Base-by-base conservation (phyloP, 2,113 vertebrate species). In the Python bivittatus region DNA sequence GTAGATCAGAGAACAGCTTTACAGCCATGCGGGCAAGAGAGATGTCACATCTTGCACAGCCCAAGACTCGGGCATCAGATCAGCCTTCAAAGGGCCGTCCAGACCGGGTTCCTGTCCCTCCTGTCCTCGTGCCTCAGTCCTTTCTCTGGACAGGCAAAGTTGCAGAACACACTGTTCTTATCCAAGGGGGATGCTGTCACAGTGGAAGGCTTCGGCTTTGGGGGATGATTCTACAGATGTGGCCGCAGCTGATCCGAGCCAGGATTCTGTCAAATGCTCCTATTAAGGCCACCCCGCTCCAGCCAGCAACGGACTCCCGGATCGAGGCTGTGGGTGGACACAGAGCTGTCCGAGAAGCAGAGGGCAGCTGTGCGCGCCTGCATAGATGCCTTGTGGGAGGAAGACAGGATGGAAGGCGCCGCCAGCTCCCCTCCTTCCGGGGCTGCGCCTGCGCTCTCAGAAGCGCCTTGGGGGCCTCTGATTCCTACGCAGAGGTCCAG, bases 71-170 rank as follows among this genome's bases (percentile, higher is more conserved):
- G n/a, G 64, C 29, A 12, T 15, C 61, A 15, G 64, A 13, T 13
- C 7, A 17, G 12, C 64, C 64, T 33, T 7, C 13, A 2, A 17
- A 33, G 7, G 68, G 1, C 68, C 7, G n/a, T 20, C n/a, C 68
- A 72, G n/a, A 1, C 0, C 13, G 13, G 5, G 15, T 7, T 33
- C 15, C 68, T 38, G 68, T 6, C 13, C n/a, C 13, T 38, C 7
- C 68, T 0, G n/a, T 17, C n/a, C 1, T 0, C n/a, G n/a, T 79
- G n/a, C n/a, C 20, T 6, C 0, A 1, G n/a, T 44, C n/a, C n/a
- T 33, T 72, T n/a, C n/a, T 33, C 13, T 33, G 5, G 61, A 11
- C 27, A 64, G 61, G 61, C 29, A n/a, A n/a, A n/a, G n/a, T n/a
- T n/a, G n/a, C n/a, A n/a, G n/a, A n/a, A n/a, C n/a, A n/a, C n/a